Evolutionary conservation across 2,888 invertebrate genomes (phyloP), one percentile per base, ranked within the genome.

Genomic region (Mactromeris polynyma): DNA sequence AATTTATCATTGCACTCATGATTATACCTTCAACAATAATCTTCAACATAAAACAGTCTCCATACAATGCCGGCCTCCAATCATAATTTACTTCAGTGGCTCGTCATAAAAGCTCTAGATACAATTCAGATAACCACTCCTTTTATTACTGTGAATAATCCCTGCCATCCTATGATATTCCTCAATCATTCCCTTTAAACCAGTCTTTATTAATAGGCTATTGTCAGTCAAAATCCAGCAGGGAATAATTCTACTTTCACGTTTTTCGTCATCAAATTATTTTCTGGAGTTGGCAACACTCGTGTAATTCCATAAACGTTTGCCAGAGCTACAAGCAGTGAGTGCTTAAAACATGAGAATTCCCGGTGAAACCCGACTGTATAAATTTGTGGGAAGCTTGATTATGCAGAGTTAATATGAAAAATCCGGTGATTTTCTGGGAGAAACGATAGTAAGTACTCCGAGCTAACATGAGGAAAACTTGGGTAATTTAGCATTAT

Each of bases 151-250:
- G 64, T n/a, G 21, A 69, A 83, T 73, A 83, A 83, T 83, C 69
- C 26, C n/a, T 42, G 26, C n/a, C 31, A 40, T 33, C 38, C 82
- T 26, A 64, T 82, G 40, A 83, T 38, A 78, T 84, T 73, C 38
- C 54, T 84, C 78, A 54, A 84, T 78, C 84, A 84, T 84, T 51
- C 4, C 9, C 11, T 84, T 84, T 84, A 51, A 82, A 36, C 77
- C 21, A 88, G 79, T 42, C 84, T 85, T 85, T 88, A 88, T 88
- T 88, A 88, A 88, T 88, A 85, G 88, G 82, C 88, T 73, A 88
- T 88, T 88, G 78, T 88, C 82, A n/a, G 81, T 46, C 36, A n/a
- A 42, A 26, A 36, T 51, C 64, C 88, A 54, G 36, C 73, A 36
- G 88, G 85, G 86, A 86, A 86, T 86, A 73, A 86, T 86, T 86